phyloP scores from a whole-genome alignment of 1,140 invertebrate species.

The Caenorhabditis briggsae region DNA sequence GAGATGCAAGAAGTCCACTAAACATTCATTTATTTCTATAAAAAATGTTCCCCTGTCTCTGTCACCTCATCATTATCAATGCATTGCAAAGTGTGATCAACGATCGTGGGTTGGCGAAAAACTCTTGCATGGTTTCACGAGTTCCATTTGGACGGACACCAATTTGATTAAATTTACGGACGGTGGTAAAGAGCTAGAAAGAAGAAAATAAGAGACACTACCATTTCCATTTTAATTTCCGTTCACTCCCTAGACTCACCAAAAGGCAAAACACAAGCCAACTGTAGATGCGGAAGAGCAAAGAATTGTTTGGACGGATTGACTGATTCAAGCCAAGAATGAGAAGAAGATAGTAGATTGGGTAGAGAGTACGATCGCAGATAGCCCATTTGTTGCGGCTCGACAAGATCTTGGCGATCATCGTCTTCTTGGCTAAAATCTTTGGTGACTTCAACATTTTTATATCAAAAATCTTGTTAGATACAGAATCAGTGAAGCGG shows the following conservation, averaged over 20 bases:
- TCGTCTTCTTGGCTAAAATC: conserved; percentile 49
- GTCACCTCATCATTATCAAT: conserved; percentile 50
- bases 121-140: conserved; percentile 29
- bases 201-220: neutral
- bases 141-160: conserved; percentile 30
- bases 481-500: neutral
- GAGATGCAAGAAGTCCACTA: conserved; percentile 30
- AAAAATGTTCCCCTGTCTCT: neutral
- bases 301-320: conserved; percentile 27
- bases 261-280: conserved; percentile 37
- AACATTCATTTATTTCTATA: neutral
- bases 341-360: conserved; percentile 42
- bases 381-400: conserved; percentile 48
- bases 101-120: conserved; percentile 22
- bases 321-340: conserved; percentile 46
- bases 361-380: conserved; percentile 33
- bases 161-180: conserved; percentile 42
- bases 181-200: conserved; percentile 10
- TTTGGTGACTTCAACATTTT: conserved; percentile 30
- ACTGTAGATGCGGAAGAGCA: conserved; percentile 41
- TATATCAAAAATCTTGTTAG: neutral
- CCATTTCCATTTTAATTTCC: neutral
- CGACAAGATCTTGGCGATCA: conserved; percentile 42
- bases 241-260: neutral
- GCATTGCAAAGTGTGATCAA: conserved; percentile 46